Conservation (phyloP, 2,797 vertebrate species). For the Sebastes kiyomatsui region DNA sequence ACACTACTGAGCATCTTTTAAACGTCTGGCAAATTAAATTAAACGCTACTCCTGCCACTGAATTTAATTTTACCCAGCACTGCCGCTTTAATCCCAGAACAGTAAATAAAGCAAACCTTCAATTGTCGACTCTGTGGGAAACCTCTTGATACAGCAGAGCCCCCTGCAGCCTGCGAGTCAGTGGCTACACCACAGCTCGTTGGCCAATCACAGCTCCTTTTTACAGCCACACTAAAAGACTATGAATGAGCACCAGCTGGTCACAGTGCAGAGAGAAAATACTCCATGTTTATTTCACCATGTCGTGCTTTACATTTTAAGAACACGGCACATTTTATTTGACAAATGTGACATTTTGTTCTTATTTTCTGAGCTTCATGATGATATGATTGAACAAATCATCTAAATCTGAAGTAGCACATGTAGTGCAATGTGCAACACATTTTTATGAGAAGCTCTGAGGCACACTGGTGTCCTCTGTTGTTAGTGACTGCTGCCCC, state of each 20-base stretch:
- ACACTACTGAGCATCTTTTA: constrained; percentile 33
- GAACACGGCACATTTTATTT: not conserved
- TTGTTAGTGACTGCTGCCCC: constrained; percentile 55
- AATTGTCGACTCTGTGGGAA: constrained; percentile 45
- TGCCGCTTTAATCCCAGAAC: constrained; percentile 37
- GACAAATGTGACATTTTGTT: not conserved
- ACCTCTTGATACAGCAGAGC: constrained; percentile 54
- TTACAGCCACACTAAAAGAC: constrained; percentile 11
- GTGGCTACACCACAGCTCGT: constrained; percentile 24
- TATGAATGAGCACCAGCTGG: not conserved
- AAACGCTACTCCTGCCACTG: constrained; percentile 26
- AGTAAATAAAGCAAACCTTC: constrained; percentile 59
- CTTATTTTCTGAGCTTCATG: not conserved
- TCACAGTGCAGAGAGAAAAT: not conserved
- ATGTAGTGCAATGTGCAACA: not conserved
- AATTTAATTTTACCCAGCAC: constrained; percentile 40
- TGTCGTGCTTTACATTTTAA: not conserved
- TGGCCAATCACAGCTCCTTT: constrained; percentile 6
- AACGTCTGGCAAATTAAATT: constrained; percentile 48
- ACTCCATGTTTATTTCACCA: not conserved
- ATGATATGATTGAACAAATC: not conserved
- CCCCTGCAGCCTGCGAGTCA: constrained; percentile 60
- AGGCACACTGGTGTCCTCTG: not conserved
- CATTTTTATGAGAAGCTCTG: not conserved
- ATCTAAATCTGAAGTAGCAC: not conserved